These are phyloP conservation scores for Calameuta filiformis DNA, from an alignment of 2,888 invertebrate species.

Conservation along the genomic window DNA sequence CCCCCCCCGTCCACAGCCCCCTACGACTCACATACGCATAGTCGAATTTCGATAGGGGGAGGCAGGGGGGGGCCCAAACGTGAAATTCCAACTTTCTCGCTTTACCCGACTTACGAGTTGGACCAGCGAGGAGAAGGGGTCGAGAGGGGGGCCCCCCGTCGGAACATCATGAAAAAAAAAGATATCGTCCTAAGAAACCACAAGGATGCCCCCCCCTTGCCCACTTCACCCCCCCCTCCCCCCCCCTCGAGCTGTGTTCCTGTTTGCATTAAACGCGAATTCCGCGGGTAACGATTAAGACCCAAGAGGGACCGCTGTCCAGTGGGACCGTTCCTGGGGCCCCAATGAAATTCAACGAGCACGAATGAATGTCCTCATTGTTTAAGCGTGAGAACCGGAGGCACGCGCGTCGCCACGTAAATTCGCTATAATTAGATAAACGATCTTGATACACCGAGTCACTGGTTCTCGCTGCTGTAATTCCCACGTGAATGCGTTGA, in stretches of 20 bases:
- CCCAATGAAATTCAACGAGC: constrained; percentile 13
- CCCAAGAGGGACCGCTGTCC: constrained; percentile 39
- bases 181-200: constrained; percentile 5
- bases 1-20: no score
- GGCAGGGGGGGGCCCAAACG: background rate
- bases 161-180: constrained; percentile 34
- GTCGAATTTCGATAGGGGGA: background rate
- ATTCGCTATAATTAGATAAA: constrained; percentile 55
- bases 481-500: background rate
- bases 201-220: background rate
- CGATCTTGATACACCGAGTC: background rate
- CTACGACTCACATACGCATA: background rate
- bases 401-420: constrained; percentile 50
- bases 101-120: background rate
- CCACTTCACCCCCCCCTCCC: no score
- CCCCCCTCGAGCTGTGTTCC: constrained; percentile 24
- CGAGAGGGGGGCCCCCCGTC: background rate
- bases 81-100: background rate
- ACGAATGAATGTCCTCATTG: constrained; percentile 62
- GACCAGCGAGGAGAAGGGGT: background rate
- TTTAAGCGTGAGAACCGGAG: constrained; percentile 55
- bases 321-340: background rate
- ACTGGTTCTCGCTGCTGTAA: background rate
- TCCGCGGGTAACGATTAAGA: constrained; percentile 53
- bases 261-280: constrained; percentile 50